phyloP scores from a whole-genome alignment of 2,888 invertebrate genomes.

The Tiliacea citrago region DNA sequence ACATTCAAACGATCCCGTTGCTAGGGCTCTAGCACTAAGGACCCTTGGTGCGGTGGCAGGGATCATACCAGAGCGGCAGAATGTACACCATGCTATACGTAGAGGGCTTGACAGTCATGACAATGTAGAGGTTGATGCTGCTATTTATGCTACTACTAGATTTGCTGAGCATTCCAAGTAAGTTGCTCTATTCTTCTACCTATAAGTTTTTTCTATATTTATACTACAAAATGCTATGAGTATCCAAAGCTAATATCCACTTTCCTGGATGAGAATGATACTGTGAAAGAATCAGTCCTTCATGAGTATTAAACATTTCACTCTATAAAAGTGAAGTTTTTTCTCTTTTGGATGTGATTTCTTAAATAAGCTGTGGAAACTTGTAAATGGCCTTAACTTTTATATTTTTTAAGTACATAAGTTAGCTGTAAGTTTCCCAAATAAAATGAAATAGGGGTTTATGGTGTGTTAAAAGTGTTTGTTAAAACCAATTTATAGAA shows the following conservation, averaged over 20 bases:
- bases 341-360: not conserved
- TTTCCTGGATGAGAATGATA: not conserved
- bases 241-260: not conserved
- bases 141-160: conserved; percentile 98
- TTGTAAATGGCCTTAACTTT: too few relatives aligned
- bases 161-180: conserved; percentile 98
- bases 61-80: conserved; percentile 98
- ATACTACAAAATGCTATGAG: not conserved
- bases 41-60: conserved; percentile 98
- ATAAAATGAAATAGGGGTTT: too few relatives aligned
- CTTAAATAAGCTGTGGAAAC: not conserved
- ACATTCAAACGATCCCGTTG: conserved; percentile 99
- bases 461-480: too few relatives aligned
- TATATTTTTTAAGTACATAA: too few relatives aligned
- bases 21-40: conserved; percentile 96
- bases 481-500: not conserved
- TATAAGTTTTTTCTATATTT: not conserved
- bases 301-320: not conserved
- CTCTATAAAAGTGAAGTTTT: not conserved
- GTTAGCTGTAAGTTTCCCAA: too few relatives aligned
- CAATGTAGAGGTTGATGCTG: conserved; percentile 98
- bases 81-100: conserved; percentile 98
- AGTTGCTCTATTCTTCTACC: conserved; percentile 61
- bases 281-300: not conserved
- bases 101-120: conserved; percentile 98